Evolutionary conservation across 53 echinoderm and acorn worm genomes (phyloP).

Genomic region (Echinometra lucunter): DNA sequence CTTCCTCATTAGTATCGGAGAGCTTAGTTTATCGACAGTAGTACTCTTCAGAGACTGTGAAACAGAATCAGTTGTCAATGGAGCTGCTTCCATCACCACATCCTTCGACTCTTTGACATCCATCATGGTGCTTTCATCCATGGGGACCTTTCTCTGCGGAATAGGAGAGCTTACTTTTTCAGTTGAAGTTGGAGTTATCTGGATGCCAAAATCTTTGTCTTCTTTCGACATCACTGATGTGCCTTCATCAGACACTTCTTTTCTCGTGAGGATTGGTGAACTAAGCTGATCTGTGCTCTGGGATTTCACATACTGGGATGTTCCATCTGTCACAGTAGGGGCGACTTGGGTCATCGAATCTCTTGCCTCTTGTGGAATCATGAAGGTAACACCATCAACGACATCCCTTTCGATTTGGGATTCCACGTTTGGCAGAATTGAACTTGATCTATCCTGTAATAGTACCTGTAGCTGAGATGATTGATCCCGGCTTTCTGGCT

Average conservation of each 20-base stretch:
- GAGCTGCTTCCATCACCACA: slow-evolving; percentile 16
- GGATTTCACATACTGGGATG: slow-evolving; percentile 1
- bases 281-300: neutral
- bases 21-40: neutral
- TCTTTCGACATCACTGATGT: slow-evolving; percentile 18
- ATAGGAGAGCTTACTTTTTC: slow-evolving; percentile 54
- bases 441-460: neutral
- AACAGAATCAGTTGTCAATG: slow-evolving; percentile 5
- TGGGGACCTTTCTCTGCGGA: neutral
- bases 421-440: neutral
- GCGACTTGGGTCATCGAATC: neutral
- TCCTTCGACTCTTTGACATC: neutral
- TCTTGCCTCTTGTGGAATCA: neutral
- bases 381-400: neutral
- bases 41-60: slow-evolving; percentile 25
- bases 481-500: slow-evolving; percentile 42
- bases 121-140: slow-evolving; percentile 39
- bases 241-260: slow-evolving; percentile 17
- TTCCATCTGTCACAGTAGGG: neutral
- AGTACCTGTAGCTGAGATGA: slow-evolving; percentile 20
- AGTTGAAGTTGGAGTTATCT: slow-evolving; percentile 22
- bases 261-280: slow-evolving; percentile 26
- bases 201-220: slow-evolving; percentile 34
- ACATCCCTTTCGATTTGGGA: neutral
- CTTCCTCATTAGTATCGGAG: slow-evolving; percentile 43